Percentiles rank a stretch among this genome's conserved stretches.
These are phyloP conservation scores for Agrypnia vestita DNA, from an alignment of 1,140 invertebrate species.

Conservation along the genomic window DNA sequence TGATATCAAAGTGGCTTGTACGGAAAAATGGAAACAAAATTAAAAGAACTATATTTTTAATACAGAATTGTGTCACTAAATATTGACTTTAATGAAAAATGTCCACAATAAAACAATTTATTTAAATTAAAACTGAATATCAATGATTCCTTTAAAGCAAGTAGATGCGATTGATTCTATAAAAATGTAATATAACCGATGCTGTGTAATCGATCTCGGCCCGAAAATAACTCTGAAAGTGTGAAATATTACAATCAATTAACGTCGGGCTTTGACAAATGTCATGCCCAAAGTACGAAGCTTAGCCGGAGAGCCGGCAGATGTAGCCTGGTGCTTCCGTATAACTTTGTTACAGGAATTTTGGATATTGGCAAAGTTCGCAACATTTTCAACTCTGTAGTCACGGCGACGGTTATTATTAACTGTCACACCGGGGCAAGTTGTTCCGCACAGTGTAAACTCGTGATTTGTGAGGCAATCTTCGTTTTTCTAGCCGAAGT, in stretches of 20 bases:
- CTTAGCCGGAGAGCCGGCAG: not conserved
- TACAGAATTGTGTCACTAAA: too few species aligned
- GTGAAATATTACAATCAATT: slow-evolving; percentile 41
- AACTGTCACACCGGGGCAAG: slow-evolving; percentile 32
- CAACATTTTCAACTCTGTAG: not conserved
- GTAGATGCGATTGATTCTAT: too few species aligned
- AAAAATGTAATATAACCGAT: not conserved
- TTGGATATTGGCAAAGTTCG: slow-evolving; percentile 40
- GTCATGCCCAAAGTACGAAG: slow-evolving; percentile 22
- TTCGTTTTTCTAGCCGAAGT: not conserved
- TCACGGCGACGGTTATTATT: slow-evolving; percentile 33
- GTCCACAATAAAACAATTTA: too few species aligned
- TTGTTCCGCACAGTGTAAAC: slow-evolving; percentile 33
- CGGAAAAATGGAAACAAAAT: too few species aligned
- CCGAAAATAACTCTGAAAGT: slow-evolving; percentile 31
- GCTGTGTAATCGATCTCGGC: slow-evolving; percentile 9
- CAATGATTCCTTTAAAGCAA: not conserved
- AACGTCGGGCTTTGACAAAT: slow-evolving; percentile 42
- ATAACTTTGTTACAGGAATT: slow-evolving; percentile 27
- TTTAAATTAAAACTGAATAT: too few species aligned
- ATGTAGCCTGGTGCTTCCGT: not conserved
- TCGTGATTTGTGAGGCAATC: slow-evolving; percentile 38
- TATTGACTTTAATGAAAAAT: too few species aligned
- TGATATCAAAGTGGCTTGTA: too few species aligned
- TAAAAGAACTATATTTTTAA: too few species aligned